Base-by-base conservation (phyloP, 1,140 invertebrate genomes). In the Sminthurinus signatus region DNA sequence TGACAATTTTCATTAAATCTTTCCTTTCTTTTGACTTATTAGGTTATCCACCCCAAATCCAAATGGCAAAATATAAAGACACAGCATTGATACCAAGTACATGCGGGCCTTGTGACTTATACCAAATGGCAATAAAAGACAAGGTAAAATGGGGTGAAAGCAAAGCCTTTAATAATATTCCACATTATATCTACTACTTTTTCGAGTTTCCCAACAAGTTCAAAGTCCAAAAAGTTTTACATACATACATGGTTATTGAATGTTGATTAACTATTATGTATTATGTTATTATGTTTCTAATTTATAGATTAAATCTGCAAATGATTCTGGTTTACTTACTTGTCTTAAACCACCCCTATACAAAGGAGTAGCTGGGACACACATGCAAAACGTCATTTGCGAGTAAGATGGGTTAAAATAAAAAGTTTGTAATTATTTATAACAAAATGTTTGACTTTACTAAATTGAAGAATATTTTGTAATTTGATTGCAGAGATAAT, bases 101-200 rank as follows among this genome's bases (percentile, higher is more conserved):
- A 43, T 70, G 68, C 42, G 51, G 50, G 15, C 63, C 64, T 29
- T 70, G 68, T 64, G 64, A 70, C n/a, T n/a, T 64, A 10, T 65
- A 70, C 27, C 64, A 67, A 39, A 46, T 39, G 42, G 52, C 56
- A 31, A 43, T 62, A 19, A 64, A 51, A n/a, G 5, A 23, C 10
- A 4, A n/a, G 50, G 5, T 29, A 3, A 52, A 19, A 36, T 39
- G 48, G 10, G n/a, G 44, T 52, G 63, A 60, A 28, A 62, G 15
- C 32, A 69, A 39, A 23, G 23, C 27, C n/a, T n/a, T n/a, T n/a
- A n/a, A n/a, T n/a, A n/a, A n/a, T n/a, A n/a, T n/a, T n/a, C n/a
- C n/a, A n/a, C n/a, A n/a, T n/a, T n/a, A n/a, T n/a, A n/a, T n/a
- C n/a, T n/a, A n/a, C n/a, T n/a, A n/a, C n/a, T n/a, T n/a, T n/a